Evolutionary conservation across 1,140 invertebrate species (phyloP), one percentile per base, ranked within the genome.

Genomic region (Arion vulgaris): DNA sequence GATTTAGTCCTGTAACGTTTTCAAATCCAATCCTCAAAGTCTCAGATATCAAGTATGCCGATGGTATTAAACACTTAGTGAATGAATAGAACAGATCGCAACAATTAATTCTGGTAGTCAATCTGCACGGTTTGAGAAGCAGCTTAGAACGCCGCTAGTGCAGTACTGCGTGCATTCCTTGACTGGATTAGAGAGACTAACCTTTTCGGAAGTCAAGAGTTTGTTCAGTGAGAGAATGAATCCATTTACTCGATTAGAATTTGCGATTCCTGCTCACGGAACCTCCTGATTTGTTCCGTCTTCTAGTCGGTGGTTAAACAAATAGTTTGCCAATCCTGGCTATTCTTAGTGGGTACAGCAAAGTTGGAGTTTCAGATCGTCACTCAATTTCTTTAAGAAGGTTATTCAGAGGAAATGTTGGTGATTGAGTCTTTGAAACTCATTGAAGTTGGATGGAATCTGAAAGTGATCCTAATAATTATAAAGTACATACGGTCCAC

Each of bases 161-260:
- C 23, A 57, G 53, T 57, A 57, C 17, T 57, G 9, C 53, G 2
- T 19, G 53, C 53, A 57, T 57, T 57, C 53, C 53, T 11, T 5
- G 4, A 23, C 62, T 28, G 62, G n/a, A 66, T 66, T 66, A 66
- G 28, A 66, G 62, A 28, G 28, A 66, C 62, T 34, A 66, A 66
- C 62, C 28, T 34, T 66, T 32, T 17, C 28, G 62, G 28, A 32
- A 32, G 62, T 17, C 28, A 28, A 7, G 19, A 28, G 62, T 66
- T 28, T 66, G n/a, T 66, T 32, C 28, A 13, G 62, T 5, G 28
- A 28, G 28, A 28, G 62, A 66, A 32, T 66, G 62, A 66, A 15
- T 66, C 62, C 28, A n/a, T 66, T 66, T 66, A 13, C 62, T 28
- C 45, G 73, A 75, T 75, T 75, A 41, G 17, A 49, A 49, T 75